These are phyloP conservation scores for Phodopus roborovskii DNA, from an alignment of 2,113 vertebrate species.

Conservation along the genomic window DNA sequence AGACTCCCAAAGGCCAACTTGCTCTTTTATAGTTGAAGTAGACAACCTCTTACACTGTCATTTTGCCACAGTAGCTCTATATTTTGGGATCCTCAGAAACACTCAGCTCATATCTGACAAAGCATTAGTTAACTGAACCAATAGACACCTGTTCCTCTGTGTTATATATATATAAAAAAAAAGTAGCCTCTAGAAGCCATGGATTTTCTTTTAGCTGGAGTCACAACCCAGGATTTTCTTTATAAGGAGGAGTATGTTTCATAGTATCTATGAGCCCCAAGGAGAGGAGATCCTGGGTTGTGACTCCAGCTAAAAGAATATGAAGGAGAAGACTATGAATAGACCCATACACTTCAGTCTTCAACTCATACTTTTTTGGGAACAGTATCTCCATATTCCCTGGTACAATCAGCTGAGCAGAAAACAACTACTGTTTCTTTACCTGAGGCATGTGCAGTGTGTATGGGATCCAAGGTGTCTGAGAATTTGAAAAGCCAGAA, in stretches of 20 bases:
- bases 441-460: too few species aligned
- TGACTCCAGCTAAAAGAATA: not conserved
- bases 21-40: not conserved
- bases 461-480: not conserved
- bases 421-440: not conserved
- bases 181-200: not conserved
- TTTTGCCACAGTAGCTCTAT: not conserved
- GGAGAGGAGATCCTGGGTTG: not conserved
- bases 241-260: not conserved
- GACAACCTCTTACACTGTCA: not conserved
- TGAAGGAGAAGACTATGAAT: not conserved
- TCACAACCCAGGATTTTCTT: too few species aligned
- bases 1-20: rapidly evolving
- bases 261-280: rapidly evolving
- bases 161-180: too few species aligned
- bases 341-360: not conserved
- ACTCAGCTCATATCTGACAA: not conserved
- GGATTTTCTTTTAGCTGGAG: too few species aligned
- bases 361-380: not conserved
- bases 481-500: slow-evolving; percentile 17
- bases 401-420: slow-evolving; percentile 50
- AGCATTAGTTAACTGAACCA: not conserved
- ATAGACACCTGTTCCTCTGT: not conserved
- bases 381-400: slow-evolving; percentile 67
- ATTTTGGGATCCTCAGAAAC: not conserved